A percentile compares a stretch with the other conserved stretches of the same genome.
Evolutionary conservation across 2,797 vertebrate genomes (phyloP).

Genomic region (Lepilemur ruficaudatus): DNA sequence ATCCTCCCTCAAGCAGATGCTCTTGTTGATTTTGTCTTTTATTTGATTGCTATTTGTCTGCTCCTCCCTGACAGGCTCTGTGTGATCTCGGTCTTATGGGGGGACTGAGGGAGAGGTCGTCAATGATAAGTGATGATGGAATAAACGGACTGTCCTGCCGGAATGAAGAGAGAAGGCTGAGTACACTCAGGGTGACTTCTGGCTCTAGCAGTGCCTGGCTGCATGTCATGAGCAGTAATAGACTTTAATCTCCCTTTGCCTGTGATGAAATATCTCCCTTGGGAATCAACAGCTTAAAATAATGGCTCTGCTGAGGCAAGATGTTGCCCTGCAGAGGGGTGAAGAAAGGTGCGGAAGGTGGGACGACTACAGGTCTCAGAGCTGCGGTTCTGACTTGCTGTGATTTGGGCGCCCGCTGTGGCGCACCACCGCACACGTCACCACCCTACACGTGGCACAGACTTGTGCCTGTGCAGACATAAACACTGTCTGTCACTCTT

Average conservation of each 20-base stretch:
- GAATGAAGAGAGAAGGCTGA: background rate
- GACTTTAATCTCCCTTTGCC: background rate
- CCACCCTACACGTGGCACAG: background rate
- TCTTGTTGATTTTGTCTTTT: background rate
- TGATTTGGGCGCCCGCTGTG: fast-evolving
- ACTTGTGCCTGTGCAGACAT: background rate
- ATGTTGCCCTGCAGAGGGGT: background rate
- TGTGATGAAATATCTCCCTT: background rate
- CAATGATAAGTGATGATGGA: background rate
- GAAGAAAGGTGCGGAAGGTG: background rate
- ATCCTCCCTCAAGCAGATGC: background rate
- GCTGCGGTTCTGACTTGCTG: background rate
- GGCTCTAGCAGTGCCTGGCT: background rate
- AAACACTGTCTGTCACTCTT: background rate
- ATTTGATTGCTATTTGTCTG: background rate
- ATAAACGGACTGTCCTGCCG: background rate
- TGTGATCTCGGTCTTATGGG: background rate
- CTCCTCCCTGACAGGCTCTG: background rate
- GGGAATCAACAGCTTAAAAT: background rate
- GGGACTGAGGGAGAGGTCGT: background rate
- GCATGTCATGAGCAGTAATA: background rate
- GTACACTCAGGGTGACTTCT: background rate
- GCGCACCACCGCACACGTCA: no score
- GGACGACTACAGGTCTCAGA: background rate
- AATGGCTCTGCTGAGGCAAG: background rate